Base-by-base conservation (phyloP, 2,888 invertebrate species). In the Ormyrus thymus region DNA sequence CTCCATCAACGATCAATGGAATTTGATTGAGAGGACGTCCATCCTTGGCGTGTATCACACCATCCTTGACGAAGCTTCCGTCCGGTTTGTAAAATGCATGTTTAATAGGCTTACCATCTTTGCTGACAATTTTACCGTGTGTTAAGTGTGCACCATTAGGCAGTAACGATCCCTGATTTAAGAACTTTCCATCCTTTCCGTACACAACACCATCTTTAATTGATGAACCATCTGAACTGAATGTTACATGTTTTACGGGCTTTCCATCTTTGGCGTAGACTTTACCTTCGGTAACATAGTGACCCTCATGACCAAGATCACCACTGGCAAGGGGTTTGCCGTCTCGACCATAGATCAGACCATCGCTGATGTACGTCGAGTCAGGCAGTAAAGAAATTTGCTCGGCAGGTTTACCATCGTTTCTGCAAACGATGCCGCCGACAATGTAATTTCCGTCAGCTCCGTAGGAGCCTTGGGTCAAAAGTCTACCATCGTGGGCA, bases 51-150 rank as follows among this genome's bases (percentile, higher is more conserved):
- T 87, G 82, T 77, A 89, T 84, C 6, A 87, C 82, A 8, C 89
- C 89, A 43, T 89, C 89, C 56, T 87, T 88, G 2, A 89, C 84
- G 55, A 86, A 89, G 74, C 88, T 89, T 9, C 89, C 89, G 55
- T 89, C 87, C 0, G 87, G 84, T 73, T 89, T 89, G 78, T 88
- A 89, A 68, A 85, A 89, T 0, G 88, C 87, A 46, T 88, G 85
- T 69, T 89, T 89, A 6, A 89, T 80, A 0, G 82, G 50, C 76
- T 88, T 89, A 0, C 89, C 88, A 73, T 89, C 89, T 71, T 87
- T 89, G 7, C 87, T 85, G 29, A 89, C 87, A 11, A 89, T 81
- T 78, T 89, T 89, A 0, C 89, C 89, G 62, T 89, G 88, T 70
- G 86, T 85, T 7, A 89, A 81, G 68, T 89, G 86, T 46, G 88